Percentiles rank a stretch among this genome's conserved stretches.
Conservation (phyloP, 2,113 vertebrate genomes). For the Trematomus loennbergii region DNA sequence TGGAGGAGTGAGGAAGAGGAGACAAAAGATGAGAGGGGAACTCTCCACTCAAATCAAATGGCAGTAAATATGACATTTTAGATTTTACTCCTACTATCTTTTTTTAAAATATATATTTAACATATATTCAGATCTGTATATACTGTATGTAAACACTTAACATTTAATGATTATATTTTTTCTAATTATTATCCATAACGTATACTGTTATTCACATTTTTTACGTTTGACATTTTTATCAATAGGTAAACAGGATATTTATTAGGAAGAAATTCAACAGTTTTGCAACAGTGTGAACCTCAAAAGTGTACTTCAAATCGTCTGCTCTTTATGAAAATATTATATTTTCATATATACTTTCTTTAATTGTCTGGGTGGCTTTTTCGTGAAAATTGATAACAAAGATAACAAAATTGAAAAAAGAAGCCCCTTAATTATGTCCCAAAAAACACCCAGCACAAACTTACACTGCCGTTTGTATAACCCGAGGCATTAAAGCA, state of each 20-base stretch:
- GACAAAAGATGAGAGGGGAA: neutral
- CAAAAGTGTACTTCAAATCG: neutral
- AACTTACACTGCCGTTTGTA: neutral
- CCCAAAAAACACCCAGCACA: neutral
- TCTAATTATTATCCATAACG: too few species aligned
- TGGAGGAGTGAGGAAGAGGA: slow-evolving; percentile 55
- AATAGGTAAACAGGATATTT: too few species aligned
- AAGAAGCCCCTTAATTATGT: neutral
- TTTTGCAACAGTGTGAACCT: too few species aligned
- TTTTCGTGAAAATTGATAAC: neutral
- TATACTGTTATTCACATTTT: neutral
- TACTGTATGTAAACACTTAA: too few species aligned
- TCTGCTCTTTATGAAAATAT: neutral
- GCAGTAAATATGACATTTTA: neutral
- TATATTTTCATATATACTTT: too few species aligned
- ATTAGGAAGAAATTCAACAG: neutral
- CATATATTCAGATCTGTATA: neutral
- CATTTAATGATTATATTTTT: too few species aligned
- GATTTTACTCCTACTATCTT: neutral
- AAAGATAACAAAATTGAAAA: neutral
- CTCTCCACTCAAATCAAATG: neutral
- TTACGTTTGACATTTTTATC: neutral
- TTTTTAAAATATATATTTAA: neutral
- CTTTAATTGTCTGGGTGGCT: neutral
- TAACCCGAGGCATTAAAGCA: neutral